Percentiles rank a stretch among this genome's conserved stretches.
Evolutionary conservation across 2,113 vertebrate species (phyloP).

Genomic region (Glaucomys volans): DNA sequence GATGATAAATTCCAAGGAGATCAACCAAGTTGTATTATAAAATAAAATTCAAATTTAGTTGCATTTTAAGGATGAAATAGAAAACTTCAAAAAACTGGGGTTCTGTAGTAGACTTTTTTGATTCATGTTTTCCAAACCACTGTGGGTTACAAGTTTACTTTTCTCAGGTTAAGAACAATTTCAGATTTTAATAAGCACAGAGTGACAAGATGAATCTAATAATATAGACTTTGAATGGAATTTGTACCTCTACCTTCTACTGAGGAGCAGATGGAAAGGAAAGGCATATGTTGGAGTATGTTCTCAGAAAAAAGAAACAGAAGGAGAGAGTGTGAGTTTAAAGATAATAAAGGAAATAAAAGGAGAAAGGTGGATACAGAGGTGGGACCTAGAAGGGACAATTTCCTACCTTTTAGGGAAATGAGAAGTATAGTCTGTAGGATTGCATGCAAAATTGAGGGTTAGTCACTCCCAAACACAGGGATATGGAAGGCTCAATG

Average conservation of each 20-base stretch:
- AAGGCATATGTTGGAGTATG: not conserved
- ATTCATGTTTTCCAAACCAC: not conserved
- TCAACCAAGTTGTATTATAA: not conserved
- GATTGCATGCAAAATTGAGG: not conserved
- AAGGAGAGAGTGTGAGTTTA: not conserved
- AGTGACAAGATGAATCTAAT: not conserved
- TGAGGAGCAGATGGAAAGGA: not conserved
- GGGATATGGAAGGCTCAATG: not conserved
- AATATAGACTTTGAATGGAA: not conserved
- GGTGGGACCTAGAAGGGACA: fast-evolving
- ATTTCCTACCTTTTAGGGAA: not conserved
- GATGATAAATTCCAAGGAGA: not conserved
- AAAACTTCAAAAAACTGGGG: not conserved
- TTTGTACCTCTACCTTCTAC: not conserved
- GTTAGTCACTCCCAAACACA: not conserved
- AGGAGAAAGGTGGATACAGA: not conserved
- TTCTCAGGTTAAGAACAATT: not conserved
- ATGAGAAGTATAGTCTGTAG: not conserved
- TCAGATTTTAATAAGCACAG: not conserved
- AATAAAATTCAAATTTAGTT: constrained; percentile 30
- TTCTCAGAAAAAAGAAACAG: not conserved
- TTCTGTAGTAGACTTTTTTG: not conserved
- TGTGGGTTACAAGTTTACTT: not conserved
- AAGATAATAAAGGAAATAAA: not conserved
- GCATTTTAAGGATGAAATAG: not conserved